phyloP scores from a whole-genome alignment of 2,797 vertebrate species.

The Coluber constrictor region DNA sequence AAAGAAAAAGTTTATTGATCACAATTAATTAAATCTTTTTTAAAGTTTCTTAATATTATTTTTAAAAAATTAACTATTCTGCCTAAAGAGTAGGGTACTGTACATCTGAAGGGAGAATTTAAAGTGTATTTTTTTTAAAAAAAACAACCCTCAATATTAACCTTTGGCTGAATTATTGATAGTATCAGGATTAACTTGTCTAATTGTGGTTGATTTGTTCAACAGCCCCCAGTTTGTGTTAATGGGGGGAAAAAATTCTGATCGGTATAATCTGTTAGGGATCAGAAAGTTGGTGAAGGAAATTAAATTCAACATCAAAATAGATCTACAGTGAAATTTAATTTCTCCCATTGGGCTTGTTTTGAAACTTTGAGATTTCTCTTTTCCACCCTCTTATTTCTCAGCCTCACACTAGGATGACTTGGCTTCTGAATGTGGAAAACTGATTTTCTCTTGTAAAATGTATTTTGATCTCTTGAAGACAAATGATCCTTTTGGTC shows the following conservation, averaged over 20 bases:
- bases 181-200: neutral
- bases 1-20: neutral
- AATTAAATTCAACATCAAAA: slow-evolving; percentile 41
- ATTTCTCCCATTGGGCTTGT: slow-evolving; percentile 19
- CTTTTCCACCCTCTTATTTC: neutral
- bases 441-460: slow-evolving; percentile 7
- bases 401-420: neutral
- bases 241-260: neutral
- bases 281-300: slow-evolving; percentile 25
- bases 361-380: slow-evolving; percentile 21
- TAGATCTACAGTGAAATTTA: slow-evolving; percentile 27
- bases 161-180: neutral
- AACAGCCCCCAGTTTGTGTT: neutral
- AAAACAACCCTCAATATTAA: neutral
- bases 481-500: neutral
- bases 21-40: neutral
- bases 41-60: neutral
- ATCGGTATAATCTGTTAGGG: slow-evolving; percentile 9
- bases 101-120: no score
- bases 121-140: neutral
- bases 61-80: fast-evolving
- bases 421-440: neutral
- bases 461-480: neutral
- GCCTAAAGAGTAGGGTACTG: neutral
- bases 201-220: neutral